Conservation (phyloP, 2,888 invertebrate genomes). For the Drosophila koepferae region DNA sequence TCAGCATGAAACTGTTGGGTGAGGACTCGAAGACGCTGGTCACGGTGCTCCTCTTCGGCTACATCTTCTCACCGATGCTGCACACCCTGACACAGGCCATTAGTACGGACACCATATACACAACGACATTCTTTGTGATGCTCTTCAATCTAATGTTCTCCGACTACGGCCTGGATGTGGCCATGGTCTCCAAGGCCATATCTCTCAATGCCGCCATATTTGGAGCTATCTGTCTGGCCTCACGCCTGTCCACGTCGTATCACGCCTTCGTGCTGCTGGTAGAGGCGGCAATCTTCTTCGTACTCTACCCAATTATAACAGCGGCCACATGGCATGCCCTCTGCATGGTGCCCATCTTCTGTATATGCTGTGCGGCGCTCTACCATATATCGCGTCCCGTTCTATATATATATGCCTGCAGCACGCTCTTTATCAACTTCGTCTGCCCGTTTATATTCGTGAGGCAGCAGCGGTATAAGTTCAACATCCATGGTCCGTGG, state of each 20-base stretch:
- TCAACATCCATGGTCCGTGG: slow-evolving; percentile 99
- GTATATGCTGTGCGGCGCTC: slow-evolving; percentile 86
- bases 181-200: slow-evolving; percentile 95
- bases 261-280: slow-evolving; percentile 96
- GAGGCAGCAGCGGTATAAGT: slow-evolving; percentile 91
- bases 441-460: slow-evolving; percentile 92
- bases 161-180: slow-evolving; percentile 94
- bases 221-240: slow-evolving; percentile 97
- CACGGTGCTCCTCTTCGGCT: slow-evolving; percentile 94
- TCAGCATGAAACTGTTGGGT: slow-evolving; percentile 72
- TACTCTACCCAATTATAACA: slow-evolving; percentile 93
- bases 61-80: slow-evolving; percentile 94
- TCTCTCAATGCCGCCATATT: slow-evolving; percentile 98
- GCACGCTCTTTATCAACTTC: slow-evolving; percentile 88
- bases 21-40: slow-evolving; percentile 92
- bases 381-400: slow-evolving; percentile 87
- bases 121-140: slow-evolving; percentile 95
- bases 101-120: slow-evolving; percentile 98
- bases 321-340: slow-evolving; percentile 87
- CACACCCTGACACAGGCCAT: slow-evolving; percentile 98
- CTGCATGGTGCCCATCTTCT: slow-evolving; percentile 86
- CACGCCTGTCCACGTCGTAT: slow-evolving; percentile 93
- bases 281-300: slow-evolving; percentile 94
- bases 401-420: slow-evolving; percentile 87
- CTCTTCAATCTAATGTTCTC: slow-evolving; percentile 95